phyloP scores from a whole-genome alignment of 2,888 invertebrate species.

The Pimpla rufipes region DNA sequence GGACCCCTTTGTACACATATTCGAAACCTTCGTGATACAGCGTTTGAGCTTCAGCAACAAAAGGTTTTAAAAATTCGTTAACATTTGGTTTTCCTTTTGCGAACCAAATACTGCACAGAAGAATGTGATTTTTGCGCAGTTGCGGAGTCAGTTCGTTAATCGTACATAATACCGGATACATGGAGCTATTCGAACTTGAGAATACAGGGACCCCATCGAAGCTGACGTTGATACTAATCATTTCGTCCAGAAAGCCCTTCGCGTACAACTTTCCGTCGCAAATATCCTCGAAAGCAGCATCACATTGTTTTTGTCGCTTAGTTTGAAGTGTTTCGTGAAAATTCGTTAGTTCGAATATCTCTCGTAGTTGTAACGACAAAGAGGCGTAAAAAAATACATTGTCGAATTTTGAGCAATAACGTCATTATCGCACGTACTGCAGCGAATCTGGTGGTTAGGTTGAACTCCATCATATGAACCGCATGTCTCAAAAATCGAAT shows the following conservation, averaged over 20 bases:
- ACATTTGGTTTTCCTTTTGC: conserved; percentile 31
- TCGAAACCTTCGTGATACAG: conserved; percentile 12
- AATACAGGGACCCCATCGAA: conserved; percentile 65
- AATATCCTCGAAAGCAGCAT: conserved; percentile 46
- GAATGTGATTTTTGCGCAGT: conserved; percentile 34
- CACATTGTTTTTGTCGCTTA: conserved; percentile 5
- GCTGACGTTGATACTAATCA: conserved; percentile 66
- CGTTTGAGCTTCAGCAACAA: conserved; percentile 48
- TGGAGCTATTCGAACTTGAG: conserved; percentile 50
- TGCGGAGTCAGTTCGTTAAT: conserved; percentile 49
- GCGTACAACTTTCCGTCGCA: conserved; percentile 48
- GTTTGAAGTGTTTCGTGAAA: conserved; percentile 3
- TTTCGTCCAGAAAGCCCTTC: conserved; percentile 31
- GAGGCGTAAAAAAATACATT: conserved; percentile 38
- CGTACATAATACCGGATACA: conserved; percentile 34
- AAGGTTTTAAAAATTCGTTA: conserved; percentile 34
- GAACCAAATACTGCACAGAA: conserved; percentile 35
- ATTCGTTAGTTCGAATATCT: conserved; percentile 15
- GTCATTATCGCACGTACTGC: conserved; percentile 10
- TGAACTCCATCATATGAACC: conserved; percentile 19
- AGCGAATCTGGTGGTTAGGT: background rate
- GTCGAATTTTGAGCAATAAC: conserved; percentile 17
- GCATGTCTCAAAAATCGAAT: conserved; percentile 44
- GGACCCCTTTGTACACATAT: background rate
- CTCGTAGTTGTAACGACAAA: conserved; percentile 34